phyloP scores from a whole-genome alignment of 2,113 vertebrate species.

The Gobio gobio region DNA sequence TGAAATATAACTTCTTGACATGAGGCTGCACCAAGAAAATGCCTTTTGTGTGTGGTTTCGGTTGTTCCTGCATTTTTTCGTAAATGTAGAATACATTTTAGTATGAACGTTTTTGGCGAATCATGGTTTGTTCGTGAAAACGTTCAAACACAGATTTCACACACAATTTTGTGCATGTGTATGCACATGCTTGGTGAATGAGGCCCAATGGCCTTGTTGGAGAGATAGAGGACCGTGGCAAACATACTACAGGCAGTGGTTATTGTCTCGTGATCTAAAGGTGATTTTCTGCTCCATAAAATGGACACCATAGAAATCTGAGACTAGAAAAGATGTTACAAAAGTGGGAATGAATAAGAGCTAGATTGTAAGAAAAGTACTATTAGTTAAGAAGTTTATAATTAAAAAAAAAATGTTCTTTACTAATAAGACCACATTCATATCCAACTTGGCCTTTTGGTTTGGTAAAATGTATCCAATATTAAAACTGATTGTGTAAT shows the following conservation, averaged over 20 bases:
- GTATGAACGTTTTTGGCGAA: no score
- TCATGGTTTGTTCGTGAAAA: no score
- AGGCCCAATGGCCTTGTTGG: conserved; percentile 52
- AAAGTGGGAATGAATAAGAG: conserved; percentile 1
- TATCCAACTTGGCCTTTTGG: neutral
- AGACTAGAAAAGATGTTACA: neutral
- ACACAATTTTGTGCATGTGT: neutral
- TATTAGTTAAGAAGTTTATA: neutral
- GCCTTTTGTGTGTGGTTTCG: no score
- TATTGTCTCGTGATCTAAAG: conserved; percentile 52
- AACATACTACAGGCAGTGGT: conserved; percentile 14
- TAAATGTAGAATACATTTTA: no score
- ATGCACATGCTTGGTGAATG: no score
- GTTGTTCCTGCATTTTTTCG: no score
- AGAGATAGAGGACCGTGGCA: conserved; percentile 43
- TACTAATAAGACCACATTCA: neutral
- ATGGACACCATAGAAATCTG: conserved; percentile 38
- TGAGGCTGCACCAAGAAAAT: no score
- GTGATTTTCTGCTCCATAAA: conserved; percentile 48
- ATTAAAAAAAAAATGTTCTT: neutral
- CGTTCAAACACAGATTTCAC: neutral
- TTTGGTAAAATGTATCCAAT: neutral
- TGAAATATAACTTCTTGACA: no score
- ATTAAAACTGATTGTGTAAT: neutral
- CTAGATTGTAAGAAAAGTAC: neutral